Evolutionary conservation across 2,797 vertebrate species (phyloP).

Genomic region (Balearica regulorum): DNA sequence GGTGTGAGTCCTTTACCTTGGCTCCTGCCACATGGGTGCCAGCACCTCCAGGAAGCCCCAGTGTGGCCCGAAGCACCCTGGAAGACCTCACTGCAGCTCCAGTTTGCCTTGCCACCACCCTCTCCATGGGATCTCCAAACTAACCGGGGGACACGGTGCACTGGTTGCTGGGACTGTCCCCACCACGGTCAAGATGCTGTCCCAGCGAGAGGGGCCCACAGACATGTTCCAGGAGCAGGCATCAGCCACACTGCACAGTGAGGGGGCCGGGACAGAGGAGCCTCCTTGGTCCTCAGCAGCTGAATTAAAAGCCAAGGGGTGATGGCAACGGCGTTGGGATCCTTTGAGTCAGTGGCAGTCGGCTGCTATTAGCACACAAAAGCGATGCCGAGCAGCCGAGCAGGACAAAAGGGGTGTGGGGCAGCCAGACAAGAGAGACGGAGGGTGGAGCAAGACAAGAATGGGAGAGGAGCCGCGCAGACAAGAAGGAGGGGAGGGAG

Average conservation of each 20-base stretch:
- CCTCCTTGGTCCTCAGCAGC: background rate
- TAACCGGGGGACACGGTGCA: fast-evolving
- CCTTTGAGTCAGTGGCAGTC: background rate
- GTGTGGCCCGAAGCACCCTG: background rate
- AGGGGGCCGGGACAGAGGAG: background rate
- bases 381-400: conserved; percentile 9
- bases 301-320: background rate
- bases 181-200: background rate
- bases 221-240: background rate
- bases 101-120: background rate
- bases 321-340: background rate
- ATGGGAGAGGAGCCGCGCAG: conserved; percentile 13
- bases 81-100: background rate
- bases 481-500: conserved; percentile 8
- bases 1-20: background rate
- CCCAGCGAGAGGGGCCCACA: fast-evolving
- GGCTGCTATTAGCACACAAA: conserved; percentile 38
- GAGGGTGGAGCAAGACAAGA: conserved; percentile 22
- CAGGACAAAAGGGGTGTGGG: conserved; percentile 41
- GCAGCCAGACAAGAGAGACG: background rate
- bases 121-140: fast-evolving
- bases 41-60: background rate
- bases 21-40: background rate
- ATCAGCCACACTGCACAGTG: fast-evolving
- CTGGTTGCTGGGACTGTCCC: background rate